Base-by-base conservation (phyloP, 2,888 invertebrate species). In the Acanthosepion pharaonis region DNA sequence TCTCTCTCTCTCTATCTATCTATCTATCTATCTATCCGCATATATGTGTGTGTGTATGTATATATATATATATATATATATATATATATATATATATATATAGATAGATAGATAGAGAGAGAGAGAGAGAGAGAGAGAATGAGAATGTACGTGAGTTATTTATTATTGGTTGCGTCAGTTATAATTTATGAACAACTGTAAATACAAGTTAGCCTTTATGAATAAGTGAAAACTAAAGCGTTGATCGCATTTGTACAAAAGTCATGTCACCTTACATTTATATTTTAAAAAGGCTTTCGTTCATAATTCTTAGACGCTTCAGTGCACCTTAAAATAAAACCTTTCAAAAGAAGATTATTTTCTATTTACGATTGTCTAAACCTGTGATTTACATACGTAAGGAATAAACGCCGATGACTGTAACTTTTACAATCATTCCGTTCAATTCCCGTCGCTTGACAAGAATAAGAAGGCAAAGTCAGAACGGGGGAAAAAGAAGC, bases 271-370 rank as follows among this genome's bases (percentile, higher is more conserved):
- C 23, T 78, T 33, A n/a, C 78, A 78, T 78, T 78, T 15, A 11
- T 78, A 78, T 78, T 78, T 78, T 78, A 33, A n/a, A 78, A 78
- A 23, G n/a, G 15, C n/a, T n/a, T 28, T 78, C 78, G 15, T 78
- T 78, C 78, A 78, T 78, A 78, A 78, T 78, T 78, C 78, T 78
- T 78, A 78, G 78, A 78, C 78, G 78, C 78, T n/a, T 78, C 78
- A 78, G 33, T 78, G n/a, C 78, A n/a, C 78, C 78, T 78, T 78
- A n/a, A 78, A 78, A 78, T 78, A 78, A 78, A 78, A 78, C 78
- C 78, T 78, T 78, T 78, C 78, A 78, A 78, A 78, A 78, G 78
- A 78, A n/a, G 78, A 78, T 78, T 78, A 78, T 78, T 78, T 78
- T 78, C 78, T 78, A 78, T 78, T 78, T 78, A 78, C 78, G 78